phyloP scores from a whole-genome alignment of 92 coral and sea anemone genomes.

The Diadumene lineata region DNA sequence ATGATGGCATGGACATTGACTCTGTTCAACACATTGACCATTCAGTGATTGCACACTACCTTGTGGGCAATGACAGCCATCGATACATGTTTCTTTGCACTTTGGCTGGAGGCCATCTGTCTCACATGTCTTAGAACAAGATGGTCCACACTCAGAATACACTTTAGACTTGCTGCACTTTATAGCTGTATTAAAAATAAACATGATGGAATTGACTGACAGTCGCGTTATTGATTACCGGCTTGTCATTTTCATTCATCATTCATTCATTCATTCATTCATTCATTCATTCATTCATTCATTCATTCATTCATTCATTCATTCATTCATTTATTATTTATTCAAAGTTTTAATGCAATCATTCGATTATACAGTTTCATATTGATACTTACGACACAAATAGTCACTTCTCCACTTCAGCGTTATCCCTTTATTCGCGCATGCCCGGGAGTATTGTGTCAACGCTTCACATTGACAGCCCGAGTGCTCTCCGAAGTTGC shows the following conservation, averaged over 20 bases:
- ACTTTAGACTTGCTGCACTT: conserved; percentile 56
- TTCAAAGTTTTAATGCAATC: no score
- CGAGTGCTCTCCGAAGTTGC: conserved; percentile 68
- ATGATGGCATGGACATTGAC: conserved; percentile 74
- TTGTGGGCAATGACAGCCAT: conserved; percentile 80
- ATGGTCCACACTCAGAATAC: conserved; percentile 68
- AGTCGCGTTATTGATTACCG: no score
- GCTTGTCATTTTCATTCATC: no score
- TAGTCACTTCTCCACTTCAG: conserved; percentile 62
- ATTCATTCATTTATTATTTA: neutral
- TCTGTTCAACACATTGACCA: conserved; percentile 53
- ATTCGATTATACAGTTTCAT: no score
- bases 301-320: no score
- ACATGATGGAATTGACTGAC: neutral
- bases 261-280: no score
- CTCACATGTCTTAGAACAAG: conserved; percentile 68
- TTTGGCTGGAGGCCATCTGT: conserved; percentile 55
- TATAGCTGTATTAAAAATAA: conserved; percentile 45
- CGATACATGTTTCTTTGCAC: conserved; percentile 69
- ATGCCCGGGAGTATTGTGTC: conserved; percentile 82
- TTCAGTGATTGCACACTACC: conserved; percentile 57
- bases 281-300: no score
- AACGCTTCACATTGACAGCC: conserved; percentile 69
- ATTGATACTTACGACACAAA: conserved; percentile 78
- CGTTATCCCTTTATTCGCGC: conserved; percentile 65